A percentile compares a stretch with the other conserved stretches of the same genome.
phyloP scores from a whole-genome alignment of 2,888 invertebrate species.

The Teleiodes luculella region DNA sequence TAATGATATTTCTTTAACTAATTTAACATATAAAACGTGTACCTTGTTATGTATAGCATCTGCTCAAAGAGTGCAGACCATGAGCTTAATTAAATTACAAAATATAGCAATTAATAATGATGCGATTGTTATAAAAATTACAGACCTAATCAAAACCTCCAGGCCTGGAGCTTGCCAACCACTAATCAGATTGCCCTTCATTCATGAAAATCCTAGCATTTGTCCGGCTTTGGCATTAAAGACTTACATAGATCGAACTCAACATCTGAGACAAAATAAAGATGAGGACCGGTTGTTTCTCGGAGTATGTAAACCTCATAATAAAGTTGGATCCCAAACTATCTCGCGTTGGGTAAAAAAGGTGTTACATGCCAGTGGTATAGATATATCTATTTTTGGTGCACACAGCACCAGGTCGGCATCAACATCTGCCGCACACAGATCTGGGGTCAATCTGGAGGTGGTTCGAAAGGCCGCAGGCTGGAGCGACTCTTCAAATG shows the following conservation, averaged over 20 bases:
- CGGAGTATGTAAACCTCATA: neutral
- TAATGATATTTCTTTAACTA: neutral
- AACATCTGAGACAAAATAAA: neutral
- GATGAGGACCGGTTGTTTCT: neutral
- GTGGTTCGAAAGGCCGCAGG: constrained; percentile 22
- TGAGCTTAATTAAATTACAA: neutral
- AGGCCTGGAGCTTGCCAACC: constrained; percentile 1
- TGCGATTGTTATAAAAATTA: constrained; percentile 15
- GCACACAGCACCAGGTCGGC: constrained; percentile 8
- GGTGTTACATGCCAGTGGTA: neutral
- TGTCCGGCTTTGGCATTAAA: constrained; percentile 14
- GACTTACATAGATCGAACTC: constrained; percentile 12
- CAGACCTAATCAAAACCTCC: constrained; percentile 17
- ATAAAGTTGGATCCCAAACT: constrained; percentile 4
- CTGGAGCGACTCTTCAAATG: constrained; percentile 17
- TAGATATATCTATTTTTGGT: neutral
- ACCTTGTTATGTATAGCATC: constrained; percentile 8
- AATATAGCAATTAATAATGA: neutral
- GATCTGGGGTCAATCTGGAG: constrained; percentile 18
- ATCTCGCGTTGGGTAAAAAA: constrained; percentile 3
- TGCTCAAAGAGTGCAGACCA: constrained; percentile 9
- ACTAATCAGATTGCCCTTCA: neutral
- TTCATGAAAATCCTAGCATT: constrained; percentile 7
- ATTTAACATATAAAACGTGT: neutral
- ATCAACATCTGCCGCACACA: constrained; percentile 7